phyloP scores from a whole-genome alignment of 2,797 vertebrate species.

The Taeniopygia guttata region DNA sequence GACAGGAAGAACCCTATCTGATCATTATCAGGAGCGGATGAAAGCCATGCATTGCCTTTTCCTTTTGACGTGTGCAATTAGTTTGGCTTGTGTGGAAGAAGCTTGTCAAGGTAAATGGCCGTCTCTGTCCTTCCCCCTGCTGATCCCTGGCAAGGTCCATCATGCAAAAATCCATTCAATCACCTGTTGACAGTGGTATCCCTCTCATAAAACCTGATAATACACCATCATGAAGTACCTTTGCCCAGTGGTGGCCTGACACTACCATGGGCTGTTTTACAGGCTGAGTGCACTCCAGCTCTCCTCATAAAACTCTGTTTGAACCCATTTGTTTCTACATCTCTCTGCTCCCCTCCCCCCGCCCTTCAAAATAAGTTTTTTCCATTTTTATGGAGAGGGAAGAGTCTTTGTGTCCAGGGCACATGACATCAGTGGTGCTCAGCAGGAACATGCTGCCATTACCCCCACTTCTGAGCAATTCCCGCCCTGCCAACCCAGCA shows the following conservation, averaged over 20 bases:
- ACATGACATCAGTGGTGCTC: neutral
- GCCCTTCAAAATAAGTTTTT: neutral
- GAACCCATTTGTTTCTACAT: slow-evolving; percentile 16
- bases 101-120: slow-evolving; percentile 4
- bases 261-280: slow-evolving; percentile 10
- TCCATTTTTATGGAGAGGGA: neutral
- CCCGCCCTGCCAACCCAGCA: neutral
- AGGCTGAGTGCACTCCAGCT: slow-evolving; percentile 40
- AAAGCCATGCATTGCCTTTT: slow-evolving; percentile 55
- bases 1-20: slow-evolving; percentile 62
- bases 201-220: slow-evolving; percentile 43
- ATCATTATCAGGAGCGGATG: slow-evolving; percentile 63
- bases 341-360: neutral
- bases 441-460: neutral
- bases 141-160: slow-evolving; percentile 67
- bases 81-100: slow-evolving; percentile 47
- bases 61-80: slow-evolving; percentile 50
- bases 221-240: neutral
- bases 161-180: slow-evolving; percentile 39
- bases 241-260: neutral
- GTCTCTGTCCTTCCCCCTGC: neutral
- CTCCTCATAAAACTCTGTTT: slow-evolving; percentile 60
- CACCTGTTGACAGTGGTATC: slow-evolving; percentile 54
- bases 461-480: neutral
- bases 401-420: neutral